These are phyloP conservation scores for Rhyacichthys aspro DNA, from an alignment of 2,797 vertebrate genomes.

Conservation along the genomic window DNA sequence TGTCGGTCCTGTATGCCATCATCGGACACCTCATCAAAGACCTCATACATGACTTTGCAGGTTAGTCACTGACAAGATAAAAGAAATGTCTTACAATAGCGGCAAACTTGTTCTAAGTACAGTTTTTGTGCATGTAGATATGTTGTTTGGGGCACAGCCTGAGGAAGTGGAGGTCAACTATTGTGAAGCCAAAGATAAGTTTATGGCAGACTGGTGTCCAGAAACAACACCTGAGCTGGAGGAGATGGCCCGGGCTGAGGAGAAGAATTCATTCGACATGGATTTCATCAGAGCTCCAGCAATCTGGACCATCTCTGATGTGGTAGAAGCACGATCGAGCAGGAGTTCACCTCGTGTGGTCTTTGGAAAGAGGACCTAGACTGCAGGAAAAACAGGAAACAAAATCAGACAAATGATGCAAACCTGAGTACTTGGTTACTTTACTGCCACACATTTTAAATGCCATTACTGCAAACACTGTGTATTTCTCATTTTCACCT, in stretches of 20 bases:
- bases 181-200: constrained; percentile 79
- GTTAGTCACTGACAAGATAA: constrained; percentile 65
- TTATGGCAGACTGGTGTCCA: constrained; percentile 76
- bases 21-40: constrained; percentile 94
- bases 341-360: constrained; percentile 65
- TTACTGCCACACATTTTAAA: background rate
- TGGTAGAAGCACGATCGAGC: constrained; percentile 41
- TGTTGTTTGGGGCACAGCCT: constrained; percentile 84
- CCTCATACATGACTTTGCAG: constrained; percentile 88
- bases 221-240: constrained; percentile 81
- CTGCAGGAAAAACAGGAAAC: background rate
- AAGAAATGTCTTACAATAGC: background rate
- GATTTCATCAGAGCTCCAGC: constrained; percentile 65
- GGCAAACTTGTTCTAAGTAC: background rate
- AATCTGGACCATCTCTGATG: constrained; percentile 77
- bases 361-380: constrained; percentile 68
- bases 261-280: constrained; percentile 72
- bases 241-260: constrained; percentile 76
- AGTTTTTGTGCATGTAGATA: constrained; percentile 74
- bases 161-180: constrained; percentile 81
- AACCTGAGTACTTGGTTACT: constrained; percentile 1
- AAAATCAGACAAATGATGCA: background rate
- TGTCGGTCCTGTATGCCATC: constrained; percentile 89
- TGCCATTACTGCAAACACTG: too few species aligned
- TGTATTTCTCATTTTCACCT: too few species aligned